phyloP scores from a whole-genome alignment of 2,113 vertebrate species.

The Trichechus manatus region DNA sequence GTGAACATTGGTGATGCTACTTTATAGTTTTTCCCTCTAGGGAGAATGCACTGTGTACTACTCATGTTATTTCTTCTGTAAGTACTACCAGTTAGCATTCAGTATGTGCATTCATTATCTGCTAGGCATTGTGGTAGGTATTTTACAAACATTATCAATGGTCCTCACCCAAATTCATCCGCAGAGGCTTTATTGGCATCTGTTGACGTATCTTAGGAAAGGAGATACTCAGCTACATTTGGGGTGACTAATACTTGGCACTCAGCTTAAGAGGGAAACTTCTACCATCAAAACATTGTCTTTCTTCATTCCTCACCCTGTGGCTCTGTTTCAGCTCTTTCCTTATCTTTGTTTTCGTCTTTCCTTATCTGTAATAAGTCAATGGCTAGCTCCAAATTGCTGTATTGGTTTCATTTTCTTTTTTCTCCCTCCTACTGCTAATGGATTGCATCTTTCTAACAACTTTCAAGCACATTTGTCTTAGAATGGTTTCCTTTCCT shows the following conservation, averaged over 20 bases:
- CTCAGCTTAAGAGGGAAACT: neutral
- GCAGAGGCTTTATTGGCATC: neutral
- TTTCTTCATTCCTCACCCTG: neutral
- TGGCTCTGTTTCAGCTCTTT: slow-evolving; percentile 12
- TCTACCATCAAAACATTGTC: slow-evolving; percentile 6
- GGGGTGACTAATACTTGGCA: neutral
- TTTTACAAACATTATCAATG: neutral
- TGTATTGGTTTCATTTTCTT: slow-evolving; percentile 20
- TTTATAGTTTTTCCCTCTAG: neutral
- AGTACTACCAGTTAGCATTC: neutral
- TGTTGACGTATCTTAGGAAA: neutral
- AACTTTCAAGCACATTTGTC: neutral
- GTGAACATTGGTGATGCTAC: neutral
- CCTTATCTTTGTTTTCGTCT: neutral
- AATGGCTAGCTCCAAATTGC: neutral
- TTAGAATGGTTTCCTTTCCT: neutral
- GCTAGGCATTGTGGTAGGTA: neutral
- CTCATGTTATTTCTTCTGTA: neutral
- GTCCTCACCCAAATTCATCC: neutral
- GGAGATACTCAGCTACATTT: neutral
- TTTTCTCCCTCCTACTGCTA: neutral
- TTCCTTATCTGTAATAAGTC: slow-evolving; percentile 37
- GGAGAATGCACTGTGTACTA: neutral
- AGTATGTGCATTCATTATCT: neutral
- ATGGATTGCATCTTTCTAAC: neutral